phyloP scores from a whole-genome alignment of 2,113 vertebrate genomes.

The Oreochromis spilurus region DNA sequence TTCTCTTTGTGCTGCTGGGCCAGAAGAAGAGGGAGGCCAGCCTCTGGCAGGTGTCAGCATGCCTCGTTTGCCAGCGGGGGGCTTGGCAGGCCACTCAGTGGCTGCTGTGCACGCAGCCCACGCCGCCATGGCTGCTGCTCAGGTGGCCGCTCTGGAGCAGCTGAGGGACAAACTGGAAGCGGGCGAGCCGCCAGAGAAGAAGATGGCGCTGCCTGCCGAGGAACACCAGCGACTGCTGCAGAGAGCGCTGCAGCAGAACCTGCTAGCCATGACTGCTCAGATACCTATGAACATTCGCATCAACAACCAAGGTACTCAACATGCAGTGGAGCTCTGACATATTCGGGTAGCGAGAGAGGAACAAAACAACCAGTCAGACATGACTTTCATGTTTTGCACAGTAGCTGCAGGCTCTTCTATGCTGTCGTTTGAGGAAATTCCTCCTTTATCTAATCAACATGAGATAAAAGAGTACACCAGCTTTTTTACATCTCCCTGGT shows the following conservation, averaged over 20 bases:
- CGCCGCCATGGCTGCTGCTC: slow-evolving; percentile 80
- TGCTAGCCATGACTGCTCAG: slow-evolving; percentile 92
- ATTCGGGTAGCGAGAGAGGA: neutral
- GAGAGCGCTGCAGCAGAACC: slow-evolving; percentile 91
- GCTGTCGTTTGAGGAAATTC: neutral
- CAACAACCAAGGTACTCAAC: slow-evolving; percentile 85
- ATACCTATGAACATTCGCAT: slow-evolving; percentile 98
- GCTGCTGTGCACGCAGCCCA: slow-evolving; percentile 84
- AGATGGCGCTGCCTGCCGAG: slow-evolving; percentile 83
- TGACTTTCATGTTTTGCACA: neutral
- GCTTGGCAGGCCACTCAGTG: slow-evolving; percentile 79
- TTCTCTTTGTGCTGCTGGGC: neutral
- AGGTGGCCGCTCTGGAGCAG: slow-evolving; percentile 89
- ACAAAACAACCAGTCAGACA: neutral
- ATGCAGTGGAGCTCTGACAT: neutral
- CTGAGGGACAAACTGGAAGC: slow-evolving; percentile 93
- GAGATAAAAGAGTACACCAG: neutral
- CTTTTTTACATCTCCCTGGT: neutral
- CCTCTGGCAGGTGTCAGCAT: slow-evolving; percentile 63
- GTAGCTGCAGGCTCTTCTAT: neutral
- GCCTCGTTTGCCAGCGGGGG: slow-evolving; percentile 75
- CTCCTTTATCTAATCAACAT: neutral
- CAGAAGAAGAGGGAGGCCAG: slow-evolving; percentile 84
- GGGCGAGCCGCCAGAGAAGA: slow-evolving; percentile 92
- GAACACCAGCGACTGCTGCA: slow-evolving; percentile 93